Conservation (phyloP, 2,797 vertebrate species). For the Siniperca undulata region DNA sequence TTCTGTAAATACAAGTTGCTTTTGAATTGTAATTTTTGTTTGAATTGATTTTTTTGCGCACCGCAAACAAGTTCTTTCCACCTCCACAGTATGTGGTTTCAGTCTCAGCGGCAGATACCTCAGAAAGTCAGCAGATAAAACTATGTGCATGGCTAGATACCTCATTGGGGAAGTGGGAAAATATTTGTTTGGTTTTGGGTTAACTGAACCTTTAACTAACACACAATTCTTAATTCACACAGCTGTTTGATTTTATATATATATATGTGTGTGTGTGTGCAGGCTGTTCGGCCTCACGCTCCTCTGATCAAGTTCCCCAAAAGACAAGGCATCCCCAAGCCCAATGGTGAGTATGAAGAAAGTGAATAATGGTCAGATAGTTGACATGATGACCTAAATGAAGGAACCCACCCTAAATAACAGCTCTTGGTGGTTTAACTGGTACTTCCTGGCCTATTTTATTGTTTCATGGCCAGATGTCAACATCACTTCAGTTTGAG, state of each 20-base stretch:
- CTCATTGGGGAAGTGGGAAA: not conserved
- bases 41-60: not conserved
- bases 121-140: not conserved
- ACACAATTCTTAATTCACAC: not conserved
- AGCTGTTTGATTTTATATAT: constrained; percentile 3
- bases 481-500: not conserved
- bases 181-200: not conserved
- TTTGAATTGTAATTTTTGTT: not conserved
- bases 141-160: not conserved
- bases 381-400: not conserved
- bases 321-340: constrained; percentile 68
- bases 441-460: not conserved
- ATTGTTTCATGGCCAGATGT: not conserved
- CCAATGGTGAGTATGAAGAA: constrained; percentile 79
- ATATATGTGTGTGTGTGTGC: constrained; percentile 15
- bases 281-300: constrained; percentile 84
- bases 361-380: not conserved
- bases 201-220: not conserved
- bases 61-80: not conserved
- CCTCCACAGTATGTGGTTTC: not conserved
- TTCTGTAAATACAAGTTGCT: not conserved
- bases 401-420: not conserved
- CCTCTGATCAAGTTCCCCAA: constrained; percentile 87
- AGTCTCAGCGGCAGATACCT: no score
- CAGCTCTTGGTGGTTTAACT: not conserved